These are phyloP conservation scores for Parasteatoda tepidariorum DNA, from an alignment of 1,140 invertebrate species.

Conservation along the genomic window DNA sequence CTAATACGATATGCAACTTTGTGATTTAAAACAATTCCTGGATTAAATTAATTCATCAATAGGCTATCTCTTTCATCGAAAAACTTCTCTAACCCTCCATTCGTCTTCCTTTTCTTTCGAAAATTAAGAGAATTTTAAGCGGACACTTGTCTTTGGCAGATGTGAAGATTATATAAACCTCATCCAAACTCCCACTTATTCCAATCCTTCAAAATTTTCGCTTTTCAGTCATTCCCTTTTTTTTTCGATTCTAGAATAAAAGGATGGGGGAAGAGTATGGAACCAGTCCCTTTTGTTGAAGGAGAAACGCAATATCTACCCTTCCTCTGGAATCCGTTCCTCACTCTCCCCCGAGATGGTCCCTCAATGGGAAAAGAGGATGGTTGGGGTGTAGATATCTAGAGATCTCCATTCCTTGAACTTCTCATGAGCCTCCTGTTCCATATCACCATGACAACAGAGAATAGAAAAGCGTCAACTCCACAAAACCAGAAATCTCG, in stretches of 20 bases:
- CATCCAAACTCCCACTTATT: neutral
- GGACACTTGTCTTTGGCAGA: neutral
- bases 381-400: neutral
- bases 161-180: neutral
- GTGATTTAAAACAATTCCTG: too few species aligned
- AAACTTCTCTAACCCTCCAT: too few species aligned
- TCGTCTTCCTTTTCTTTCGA: neutral
- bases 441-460: neutral
- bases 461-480: neutral
- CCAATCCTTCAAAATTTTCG: neutral
- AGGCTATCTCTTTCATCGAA: too few species aligned
- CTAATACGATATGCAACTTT: too few species aligned
- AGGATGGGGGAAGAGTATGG: neutral
- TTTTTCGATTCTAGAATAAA: neutral
- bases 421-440: neutral
- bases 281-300: neutral
- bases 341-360: neutral
- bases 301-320: neutral
- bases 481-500: neutral
- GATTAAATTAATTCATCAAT: too few species aligned
- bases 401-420: neutral
- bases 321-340: neutral
- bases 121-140: neutral
- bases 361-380: neutral
- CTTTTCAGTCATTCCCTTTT: neutral